Base-by-base conservation (phyloP, 2,888 invertebrate genomes). In the Dermolepida albohirtum region DNA sequence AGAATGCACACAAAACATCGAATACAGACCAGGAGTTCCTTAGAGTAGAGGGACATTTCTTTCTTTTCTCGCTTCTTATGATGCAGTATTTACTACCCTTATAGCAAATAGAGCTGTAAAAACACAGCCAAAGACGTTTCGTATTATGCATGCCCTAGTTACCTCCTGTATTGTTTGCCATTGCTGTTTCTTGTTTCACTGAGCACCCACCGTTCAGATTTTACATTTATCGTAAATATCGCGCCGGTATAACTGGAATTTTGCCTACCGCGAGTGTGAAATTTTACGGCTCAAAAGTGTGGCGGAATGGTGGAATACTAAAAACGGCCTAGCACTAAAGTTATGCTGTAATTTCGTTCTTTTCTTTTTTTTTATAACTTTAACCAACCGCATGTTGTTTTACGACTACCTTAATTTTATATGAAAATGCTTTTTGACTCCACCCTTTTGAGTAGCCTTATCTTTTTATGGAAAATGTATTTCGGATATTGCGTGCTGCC, bases 321-420 rank as follows among this genome's bases (percentile, higher is more conserved):
- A 57, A 54, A 57, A 57, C 57, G 27, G 34, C 34, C 34, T 44
- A 22, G 44, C 14, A 57, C 57, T 27, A 27, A 57, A 57, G 52
- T 54, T 54, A 39, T 54, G 16, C 16, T 54, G 17, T 54, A 54
- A 54, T 54, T 54, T 27, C 43, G 57, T 43, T 57, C 43, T 43
- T 12, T 57, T 41, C 43, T 39, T 8, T 57, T 57, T 41, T 73
- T 73, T 73, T 71, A 71, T 68, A 66, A 68, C 66, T 67, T 59
- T 57, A 69, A 66, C 70, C 71, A 70, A 71, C 71, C 71, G 70
- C 66, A 66, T 47, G 66, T 66, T 54, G 54, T 66, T 64, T 66
- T 66, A 66, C 57, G 66, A 66, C 49, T 49, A 39, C 57, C 47
- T 66, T 66, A 66, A 66, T 66, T 66, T 66, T 66, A 59, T 65